A percentile compares a stretch with the other conserved stretches of the same genome.
These are phyloP conservation scores for Petrocephalus microphthalmus DNA, from an alignment of 2,113 vertebrate genomes.

Conservation along the genomic window DNA sequence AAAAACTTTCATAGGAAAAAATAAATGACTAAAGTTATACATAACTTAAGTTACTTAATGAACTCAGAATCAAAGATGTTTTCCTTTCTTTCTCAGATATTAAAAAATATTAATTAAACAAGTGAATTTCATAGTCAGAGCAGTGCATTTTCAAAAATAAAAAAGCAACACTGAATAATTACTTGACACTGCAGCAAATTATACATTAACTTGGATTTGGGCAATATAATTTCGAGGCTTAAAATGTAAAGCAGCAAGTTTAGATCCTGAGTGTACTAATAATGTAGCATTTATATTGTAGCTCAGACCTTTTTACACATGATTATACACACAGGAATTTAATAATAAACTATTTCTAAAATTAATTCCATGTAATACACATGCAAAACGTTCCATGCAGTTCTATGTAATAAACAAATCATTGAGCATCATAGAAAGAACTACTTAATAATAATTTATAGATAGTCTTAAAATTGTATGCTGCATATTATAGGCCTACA, in stretches of 20 bases:
- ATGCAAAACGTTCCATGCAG: too few species aligned
- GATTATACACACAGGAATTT: background rate
- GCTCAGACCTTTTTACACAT: background rate
- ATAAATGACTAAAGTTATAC: background rate
- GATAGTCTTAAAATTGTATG: background rate
- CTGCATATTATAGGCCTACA: background rate
- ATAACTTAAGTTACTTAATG: background rate
- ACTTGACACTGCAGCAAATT: background rate
- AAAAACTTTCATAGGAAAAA: background rate
- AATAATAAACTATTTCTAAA: background rate
- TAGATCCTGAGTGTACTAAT: background rate
- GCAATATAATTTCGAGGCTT: background rate
- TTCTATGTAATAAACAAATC: background rate
- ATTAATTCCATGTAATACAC: background rate
- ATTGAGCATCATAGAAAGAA: background rate
- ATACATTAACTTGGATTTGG: background rate
- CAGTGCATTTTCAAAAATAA: background rate
- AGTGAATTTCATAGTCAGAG: background rate
- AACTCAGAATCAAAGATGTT: background rate
- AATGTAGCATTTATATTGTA: background rate
- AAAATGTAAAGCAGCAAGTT: background rate
- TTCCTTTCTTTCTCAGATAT: background rate
- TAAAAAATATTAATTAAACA: background rate
- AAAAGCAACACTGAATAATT: background rate
- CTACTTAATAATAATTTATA: background rate